Percentiles rank a stretch among this genome's conserved stretches.
Conservation (phyloP, 2,888 invertebrate species). For the Dorcus hopei region DNA sequence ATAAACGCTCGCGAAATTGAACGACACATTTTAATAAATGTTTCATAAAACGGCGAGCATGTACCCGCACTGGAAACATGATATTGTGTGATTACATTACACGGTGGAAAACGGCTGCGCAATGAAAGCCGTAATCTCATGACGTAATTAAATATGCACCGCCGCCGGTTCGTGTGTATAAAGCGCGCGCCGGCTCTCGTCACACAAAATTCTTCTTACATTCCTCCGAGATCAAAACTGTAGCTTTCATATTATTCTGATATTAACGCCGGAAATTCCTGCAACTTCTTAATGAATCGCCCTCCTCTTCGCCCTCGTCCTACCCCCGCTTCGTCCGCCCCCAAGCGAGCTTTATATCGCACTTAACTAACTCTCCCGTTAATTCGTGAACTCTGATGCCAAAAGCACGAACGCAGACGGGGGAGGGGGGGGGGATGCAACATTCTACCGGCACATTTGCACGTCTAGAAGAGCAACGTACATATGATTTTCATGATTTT, state of each 20-base stretch:
- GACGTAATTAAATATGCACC: slow-evolving; percentile 1
- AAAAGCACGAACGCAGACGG: slow-evolving; percentile 19
- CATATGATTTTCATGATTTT: too few relatives aligned
- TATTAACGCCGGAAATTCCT: slow-evolving; percentile 26
- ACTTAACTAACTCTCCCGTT: slow-evolving; percentile 36
- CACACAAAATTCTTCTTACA: slow-evolving; percentile 10
- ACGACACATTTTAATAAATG: not conserved
- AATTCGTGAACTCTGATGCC: slow-evolving; percentile 32
- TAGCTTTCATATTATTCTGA: slow-evolving; percentile 25
- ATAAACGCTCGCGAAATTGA: not conserved
- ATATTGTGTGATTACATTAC: not conserved
- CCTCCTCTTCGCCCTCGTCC: too few relatives aligned
- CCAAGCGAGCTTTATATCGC: slow-evolving; percentile 37
- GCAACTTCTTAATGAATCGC: slow-evolving; percentile 40
- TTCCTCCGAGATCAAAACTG: slow-evolving; percentile 23
- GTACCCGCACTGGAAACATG: not conserved
- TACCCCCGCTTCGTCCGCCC: slow-evolving; percentile 8
- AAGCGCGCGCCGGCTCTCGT: not conserved
- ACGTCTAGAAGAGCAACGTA: too few relatives aligned
- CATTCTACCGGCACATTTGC: too few relatives aligned
- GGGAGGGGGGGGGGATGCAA: not conserved
- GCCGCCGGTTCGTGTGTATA: not conserved
- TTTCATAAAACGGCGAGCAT: not conserved
- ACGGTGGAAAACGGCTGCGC: not conserved
- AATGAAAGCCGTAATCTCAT: not conserved